Percentiles rank a stretch among this genome's conserved stretches.
Conservation (phyloP, 1,140 invertebrate genomes). For the Pemphigus obesinymphae region DNA sequence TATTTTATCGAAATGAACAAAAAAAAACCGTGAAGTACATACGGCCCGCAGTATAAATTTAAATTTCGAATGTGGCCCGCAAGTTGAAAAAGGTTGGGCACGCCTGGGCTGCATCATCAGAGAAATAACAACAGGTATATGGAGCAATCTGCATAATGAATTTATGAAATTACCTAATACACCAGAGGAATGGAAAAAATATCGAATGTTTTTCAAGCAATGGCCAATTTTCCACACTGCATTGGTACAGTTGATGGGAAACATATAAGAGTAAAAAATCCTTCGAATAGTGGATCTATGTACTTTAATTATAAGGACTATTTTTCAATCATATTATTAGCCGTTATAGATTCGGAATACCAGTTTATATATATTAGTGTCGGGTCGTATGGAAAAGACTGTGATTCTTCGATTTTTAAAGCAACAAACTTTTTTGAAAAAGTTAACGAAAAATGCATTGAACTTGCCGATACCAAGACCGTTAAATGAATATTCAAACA, state of each 20-base stretch:
- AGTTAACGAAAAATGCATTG: not conserved
- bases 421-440: slow-evolving; percentile 45
- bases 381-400: slow-evolving; percentile 50
- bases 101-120: slow-evolving; percentile 44
- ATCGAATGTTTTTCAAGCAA: slow-evolving; percentile 4
- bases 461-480: not conserved
- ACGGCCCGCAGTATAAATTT: no score
- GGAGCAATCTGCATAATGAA: slow-evolving; percentile 42
- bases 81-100: no score
- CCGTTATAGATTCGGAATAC: slow-evolving; percentile 52
- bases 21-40: no score
- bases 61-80: no score
- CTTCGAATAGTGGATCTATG: slow-evolving; percentile 44
- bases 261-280: slow-evolving; percentile 30
- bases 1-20: no score
- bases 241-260: slow-evolving; percentile 41
- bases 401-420: slow-evolving; percentile 49
- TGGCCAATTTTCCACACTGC: slow-evolving; percentile 13
- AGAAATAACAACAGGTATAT: slow-evolving; percentile 44
- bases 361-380: slow-evolving; percentile 52
- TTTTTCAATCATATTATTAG: slow-evolving; percentile 48
- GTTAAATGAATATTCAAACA: not conserved
- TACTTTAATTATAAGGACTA: slow-evolving; percentile 44
- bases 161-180: slow-evolving; percentile 42
- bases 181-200: slow-evolving; percentile 37